These are phyloP conservation scores for Anser cygnoides DNA, from an alignment of 2,113 vertebrate genomes.

Conservation along the genomic window DNA sequence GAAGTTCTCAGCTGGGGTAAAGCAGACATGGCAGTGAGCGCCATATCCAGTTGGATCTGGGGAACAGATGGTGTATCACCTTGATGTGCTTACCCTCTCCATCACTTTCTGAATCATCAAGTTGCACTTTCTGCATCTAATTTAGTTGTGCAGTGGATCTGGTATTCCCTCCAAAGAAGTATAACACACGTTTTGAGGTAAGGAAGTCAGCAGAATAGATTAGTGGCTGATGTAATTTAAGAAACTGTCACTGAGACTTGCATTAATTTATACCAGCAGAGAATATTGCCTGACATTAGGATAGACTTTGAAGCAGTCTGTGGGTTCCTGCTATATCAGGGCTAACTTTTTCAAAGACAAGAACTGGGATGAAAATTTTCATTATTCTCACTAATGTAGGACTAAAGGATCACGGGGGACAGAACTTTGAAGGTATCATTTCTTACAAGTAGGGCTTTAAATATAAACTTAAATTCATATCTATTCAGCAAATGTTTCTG, in stretches of 20 bases:
- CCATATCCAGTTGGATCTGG: background rate
- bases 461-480: background rate
- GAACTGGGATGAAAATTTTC: background rate
- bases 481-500: background rate
- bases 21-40: background rate
- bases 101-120: conserved; percentile 28
- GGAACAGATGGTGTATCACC: conserved; percentile 43
- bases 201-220: background rate
- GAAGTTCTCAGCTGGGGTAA: background rate
- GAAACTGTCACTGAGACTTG: background rate
- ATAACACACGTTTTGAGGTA: background rate
- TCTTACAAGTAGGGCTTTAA: background rate
- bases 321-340: background rate
- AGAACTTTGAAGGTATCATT: background rate
- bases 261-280: background rate
- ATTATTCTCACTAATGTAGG: background rate
- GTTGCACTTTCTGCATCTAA: background rate
- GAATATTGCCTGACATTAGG: background rate
- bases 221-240: background rate
- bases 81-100: conserved; percentile 21
- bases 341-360: background rate
- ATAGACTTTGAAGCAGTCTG: background rate
- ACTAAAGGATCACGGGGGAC: background rate
- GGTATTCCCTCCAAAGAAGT: background rate
- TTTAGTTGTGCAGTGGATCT: background rate